Evolutionary conservation across 2,888 invertebrate genomes (phyloP).

Genomic region (Campoletis raptor): DNA sequence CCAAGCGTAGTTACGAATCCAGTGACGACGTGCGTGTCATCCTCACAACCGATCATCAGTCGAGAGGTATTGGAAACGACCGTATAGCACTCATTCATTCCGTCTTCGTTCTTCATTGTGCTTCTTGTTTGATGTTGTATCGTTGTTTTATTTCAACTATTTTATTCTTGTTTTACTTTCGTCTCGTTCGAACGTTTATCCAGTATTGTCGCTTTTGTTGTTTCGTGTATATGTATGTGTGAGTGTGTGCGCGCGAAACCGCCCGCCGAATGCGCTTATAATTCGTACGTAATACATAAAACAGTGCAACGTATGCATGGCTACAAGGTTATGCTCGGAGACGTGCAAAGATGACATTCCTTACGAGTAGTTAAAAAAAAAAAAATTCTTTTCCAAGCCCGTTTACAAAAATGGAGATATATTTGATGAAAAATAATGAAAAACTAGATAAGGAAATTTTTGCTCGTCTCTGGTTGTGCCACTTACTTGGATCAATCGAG

Average conservation of each 20-base stretch:
- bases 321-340: conserved; percentile 2
- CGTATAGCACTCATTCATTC: conserved; percentile 85
- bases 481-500: neutral
- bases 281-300: conserved; percentile 1
- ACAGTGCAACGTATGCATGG: conserved; percentile 27
- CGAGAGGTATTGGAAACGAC: conserved; percentile 90
- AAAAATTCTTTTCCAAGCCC: neutral
- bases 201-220: conserved; percentile 32
- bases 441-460: conserved; percentile 2
- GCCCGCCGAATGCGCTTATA: neutral
- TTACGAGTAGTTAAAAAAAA: neutral
- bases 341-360: neutral
- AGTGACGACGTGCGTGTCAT: conserved; percentile 79
- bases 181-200: conserved; percentile 29
- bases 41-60: conserved; percentile 84
- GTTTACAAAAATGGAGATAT: neutral
- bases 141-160: conserved; percentile 14
- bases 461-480: conserved; percentile 15
- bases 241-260: neutral
- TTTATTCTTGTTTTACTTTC: conserved; percentile 39
- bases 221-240: conserved; percentile 22
- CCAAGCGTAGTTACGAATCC: conserved; percentile 82
- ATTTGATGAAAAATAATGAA: neutral
- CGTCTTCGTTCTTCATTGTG: conserved; percentile 62
- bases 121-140: conserved; percentile 47